phyloP scores from a whole-genome alignment of 2,888 invertebrate genomes.

The Cheilosia urbana region DNA sequence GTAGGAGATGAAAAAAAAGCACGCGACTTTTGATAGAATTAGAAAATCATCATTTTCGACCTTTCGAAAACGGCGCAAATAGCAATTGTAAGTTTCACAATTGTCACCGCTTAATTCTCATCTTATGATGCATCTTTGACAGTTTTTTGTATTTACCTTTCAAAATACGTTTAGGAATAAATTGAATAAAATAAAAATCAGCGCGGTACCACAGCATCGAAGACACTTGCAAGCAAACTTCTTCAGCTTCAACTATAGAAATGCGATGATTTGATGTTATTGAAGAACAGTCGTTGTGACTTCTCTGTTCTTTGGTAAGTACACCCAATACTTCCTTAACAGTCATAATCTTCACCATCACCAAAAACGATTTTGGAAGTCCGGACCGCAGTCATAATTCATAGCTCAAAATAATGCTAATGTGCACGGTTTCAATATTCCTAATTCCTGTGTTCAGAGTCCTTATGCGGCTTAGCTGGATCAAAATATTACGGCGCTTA shows the following conservation, averaged over 20 bases:
- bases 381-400: constrained; percentile 89
- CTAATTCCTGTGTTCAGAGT: constrained; percentile 78
- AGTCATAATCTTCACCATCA: constrained; percentile 85
- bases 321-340: constrained; percentile 86
- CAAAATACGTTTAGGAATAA: too few relatives aligned
- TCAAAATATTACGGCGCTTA: constrained; percentile 77
- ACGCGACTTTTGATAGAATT: too few relatives aligned
- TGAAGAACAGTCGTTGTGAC: constrained; percentile 88
- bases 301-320: constrained; percentile 87
- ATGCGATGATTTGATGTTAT: constrained; percentile 86
- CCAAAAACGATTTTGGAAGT: constrained; percentile 88
- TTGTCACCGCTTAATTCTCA: too few relatives aligned
- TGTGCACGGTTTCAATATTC: constrained; percentile 85
- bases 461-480: constrained; percentile 79
- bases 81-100: neutral
- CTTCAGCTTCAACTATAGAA: constrained; percentile 86
- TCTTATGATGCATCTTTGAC: too few relatives aligned
- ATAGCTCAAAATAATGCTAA: constrained; percentile 88
- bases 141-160: too few relatives aligned
- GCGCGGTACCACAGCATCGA: constrained; percentile 88
- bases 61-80: neutral
- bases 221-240: constrained; percentile 88
- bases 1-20: too few relatives aligned
- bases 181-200: constrained; percentile 81
- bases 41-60: neutral